phyloP scores from a whole-genome alignment of 1,140 invertebrate species.

The Scaptomyza pallida region DNA sequence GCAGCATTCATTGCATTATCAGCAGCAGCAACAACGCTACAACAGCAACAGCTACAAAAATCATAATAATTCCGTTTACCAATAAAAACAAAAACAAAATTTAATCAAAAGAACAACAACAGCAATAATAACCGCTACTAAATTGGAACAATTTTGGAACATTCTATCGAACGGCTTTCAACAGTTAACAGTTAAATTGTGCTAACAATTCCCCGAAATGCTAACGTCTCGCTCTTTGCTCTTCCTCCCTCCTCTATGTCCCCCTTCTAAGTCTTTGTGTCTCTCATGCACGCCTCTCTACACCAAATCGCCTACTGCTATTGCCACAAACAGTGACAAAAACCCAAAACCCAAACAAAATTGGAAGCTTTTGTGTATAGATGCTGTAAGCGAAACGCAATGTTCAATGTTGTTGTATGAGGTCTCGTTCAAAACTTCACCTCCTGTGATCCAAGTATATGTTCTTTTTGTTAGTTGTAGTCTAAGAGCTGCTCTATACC shows the following conservation, averaged over 20 bases:
- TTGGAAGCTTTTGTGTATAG: slow-evolving; percentile 29
- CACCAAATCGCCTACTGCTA: slow-evolving; percentile 50
- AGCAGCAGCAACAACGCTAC: slow-evolving; percentile 69
- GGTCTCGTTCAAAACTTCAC: slow-evolving; percentile 31
- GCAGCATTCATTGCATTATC: slow-evolving; percentile 33
- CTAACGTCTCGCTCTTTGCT: slow-evolving; percentile 23
- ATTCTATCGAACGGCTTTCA: slow-evolving; percentile 71
- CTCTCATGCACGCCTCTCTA: slow-evolving; percentile 65
- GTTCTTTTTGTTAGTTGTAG: slow-evolving; percentile 38
- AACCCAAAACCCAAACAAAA: slow-evolving; percentile 36
- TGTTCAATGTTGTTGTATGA: slow-evolving; percentile 56
- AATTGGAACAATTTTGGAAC: slow-evolving; percentile 62
- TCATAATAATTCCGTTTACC: slow-evolving; percentile 84
- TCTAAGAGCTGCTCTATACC: slow-evolving; percentile 51
- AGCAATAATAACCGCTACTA: slow-evolving; percentile 43
- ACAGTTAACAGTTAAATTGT: slow-evolving; percentile 81
- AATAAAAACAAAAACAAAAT: slow-evolving; percentile 61
- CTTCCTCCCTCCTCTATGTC: slow-evolving; percentile 1
- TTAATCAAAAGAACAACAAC: slow-evolving; percentile 38
- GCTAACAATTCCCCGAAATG: slow-evolving; percentile 52
- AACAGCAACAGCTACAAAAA: slow-evolving; percentile 75
- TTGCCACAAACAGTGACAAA: slow-evolving; percentile 31
- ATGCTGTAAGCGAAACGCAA: slow-evolving; percentile 47
- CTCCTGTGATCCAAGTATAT: neutral
- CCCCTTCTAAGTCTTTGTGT: neutral